Evolutionary conservation across 2,113 vertebrate genomes (phyloP), one percentile per base, ranked within the genome.

Genomic region (Pseudonaja textilis): DNA sequence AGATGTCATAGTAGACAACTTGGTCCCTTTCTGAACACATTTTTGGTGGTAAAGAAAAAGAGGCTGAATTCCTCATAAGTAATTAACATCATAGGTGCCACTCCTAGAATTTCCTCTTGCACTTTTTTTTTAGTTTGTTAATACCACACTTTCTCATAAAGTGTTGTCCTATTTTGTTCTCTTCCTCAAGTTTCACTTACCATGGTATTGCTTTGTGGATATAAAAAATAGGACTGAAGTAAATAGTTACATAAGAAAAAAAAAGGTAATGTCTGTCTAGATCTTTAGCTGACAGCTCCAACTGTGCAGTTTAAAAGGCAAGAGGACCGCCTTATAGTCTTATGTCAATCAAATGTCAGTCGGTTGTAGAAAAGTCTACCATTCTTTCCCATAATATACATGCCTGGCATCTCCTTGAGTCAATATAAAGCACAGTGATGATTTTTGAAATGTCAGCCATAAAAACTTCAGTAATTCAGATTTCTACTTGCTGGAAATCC

Each of bases 291-390:
- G 93, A 93, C 90, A 90, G 56, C 87, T 92, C 57, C 88, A 87
- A 86, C 69, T 93, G 88, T 90, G 90, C 47, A 94, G 22, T 93
- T 57, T 59, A 92, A 90, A 54, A 92, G 29, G 74, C 23, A 8
- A 47, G 39, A 42, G 87, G 69, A 85, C 14, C n/a, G 87, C 18
- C 92, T 95, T 94, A 87, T 92, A 23, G 69, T 94, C 93, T 47
- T 95, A 89, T 88, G 91, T 87, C 94, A 57, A 92, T 69, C 54
- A 88, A 93, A 94, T 47, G 39, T 52, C 91, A 95, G 81, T 39
- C 85, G 94, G 10, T 39, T 89, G 59, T 92, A 56, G 74, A 54
- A 92, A 95, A 95, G 89, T 25, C 42, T 89, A 91, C 22, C 92
- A 47, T 87, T 87, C 64, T 29, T 92, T 87, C 23, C 5, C 29